These are phyloP conservation scores for Candidula unifasciata DNA, from an alignment of 2,888 invertebrate species.

Conservation along the genomic window DNA sequence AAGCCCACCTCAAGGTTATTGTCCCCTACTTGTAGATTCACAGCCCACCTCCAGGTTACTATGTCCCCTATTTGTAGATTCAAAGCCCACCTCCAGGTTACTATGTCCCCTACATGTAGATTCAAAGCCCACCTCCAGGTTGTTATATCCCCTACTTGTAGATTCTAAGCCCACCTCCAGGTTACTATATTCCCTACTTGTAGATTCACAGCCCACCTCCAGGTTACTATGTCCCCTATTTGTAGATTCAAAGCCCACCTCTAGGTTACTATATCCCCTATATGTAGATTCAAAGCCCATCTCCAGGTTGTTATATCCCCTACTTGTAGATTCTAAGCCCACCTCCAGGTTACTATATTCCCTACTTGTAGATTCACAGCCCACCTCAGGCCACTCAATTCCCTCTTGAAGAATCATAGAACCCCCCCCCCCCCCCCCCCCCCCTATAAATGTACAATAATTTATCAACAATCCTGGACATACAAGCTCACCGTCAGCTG, in stretches of 20 bases:
- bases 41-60: no score
- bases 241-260: background rate
- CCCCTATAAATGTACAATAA: background rate
- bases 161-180: background rate
- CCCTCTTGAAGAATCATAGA: background rate
- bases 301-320: no score
- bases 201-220: background rate
- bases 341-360: no score
- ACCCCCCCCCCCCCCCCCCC: background rate
- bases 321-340: no score
- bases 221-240: background rate
- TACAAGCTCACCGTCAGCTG: constrained; percentile 33
- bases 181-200: background rate
- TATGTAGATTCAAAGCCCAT: no score
- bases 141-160: no score
- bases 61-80: no score
- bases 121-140: no score
- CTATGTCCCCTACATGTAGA: no score
- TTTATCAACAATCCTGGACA: background rate
- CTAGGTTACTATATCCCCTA: background rate
- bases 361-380: background rate
- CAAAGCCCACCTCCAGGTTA: no score
- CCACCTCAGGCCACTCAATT: background rate
- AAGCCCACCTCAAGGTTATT: no score
- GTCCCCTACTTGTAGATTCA: no score